Evolutionary conservation across 2,797 vertebrate genomes (phyloP), one percentile per base, ranked within the genome.

Genomic region (Alosa sapidissima): DNA sequence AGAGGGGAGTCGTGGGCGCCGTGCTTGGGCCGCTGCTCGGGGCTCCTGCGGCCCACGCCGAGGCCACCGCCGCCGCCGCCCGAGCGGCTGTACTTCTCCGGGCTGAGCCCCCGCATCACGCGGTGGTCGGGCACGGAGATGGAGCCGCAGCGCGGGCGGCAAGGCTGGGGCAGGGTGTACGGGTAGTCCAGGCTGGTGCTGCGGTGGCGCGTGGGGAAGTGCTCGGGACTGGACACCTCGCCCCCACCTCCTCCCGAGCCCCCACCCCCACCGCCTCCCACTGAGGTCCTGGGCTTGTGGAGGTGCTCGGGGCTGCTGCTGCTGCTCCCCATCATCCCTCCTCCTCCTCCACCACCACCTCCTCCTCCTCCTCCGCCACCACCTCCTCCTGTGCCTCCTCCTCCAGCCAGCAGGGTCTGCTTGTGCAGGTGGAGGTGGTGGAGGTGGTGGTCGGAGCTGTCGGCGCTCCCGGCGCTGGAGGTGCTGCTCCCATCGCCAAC

Each of bases 401-500:
- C 92, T 1, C 87, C 89, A 52, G 90, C 88, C 86, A 93, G 88
- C 87, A 97, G 94, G 83, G 95, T 85, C 91, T 94, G 97, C 86
- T 98, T 98, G 41, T 97, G 97, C 28, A 72, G 65, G 10, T 24
- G 68, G 68, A 36, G 68, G 13, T 72, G 33, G 11, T 72, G 68
- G 11, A 41, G 85, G 49, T 51, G 62, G n/a, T 62, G 58, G 86
- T 99, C 98, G 0, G 98, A 97, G 92, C 98, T 99, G 92, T 98
- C 98, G 0, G 96, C 97, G 85, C 98, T 98, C 24, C 98, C 98
- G 0, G 97, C 96, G 51, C 98, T 99, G 28, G 98, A 99, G 58
- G 98, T 99, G 89, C 98, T 99, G 88, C 98, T 99, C 81, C 98
- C 98, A 0, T 99, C 98, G 0, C 98, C 98, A 0, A 98, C 96